Base-by-base conservation (phyloP, 2,797 vertebrate genomes). In the Balearica regulorum region DNA sequence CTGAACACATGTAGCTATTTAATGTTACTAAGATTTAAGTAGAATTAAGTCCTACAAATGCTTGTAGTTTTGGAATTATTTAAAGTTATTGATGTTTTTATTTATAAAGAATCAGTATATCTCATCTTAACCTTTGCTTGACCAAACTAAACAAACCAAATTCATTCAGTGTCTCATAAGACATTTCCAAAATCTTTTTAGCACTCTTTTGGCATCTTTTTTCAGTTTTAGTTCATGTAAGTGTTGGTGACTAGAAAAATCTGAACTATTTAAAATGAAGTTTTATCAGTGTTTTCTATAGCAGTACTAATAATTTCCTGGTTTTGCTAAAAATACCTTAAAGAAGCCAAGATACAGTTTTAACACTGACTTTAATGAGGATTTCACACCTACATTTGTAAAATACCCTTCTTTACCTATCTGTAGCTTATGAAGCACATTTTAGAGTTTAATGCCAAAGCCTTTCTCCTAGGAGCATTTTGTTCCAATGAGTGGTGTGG, bases 381-480 rank as follows among this genome's bases (percentile, higher is more conserved):
- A 71, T 77, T 85, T 85, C n/a, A 54, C 16, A 66, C 11, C 12
- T 4, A 43, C 1, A 10, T 26, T 81, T 1, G 0, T 57, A 29
- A 25, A 83, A 31, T 29, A 4, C 0, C 0, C 0, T 35, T 43
- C 1, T 70, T 35, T 20, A 25, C 5, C 16, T 71, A 12, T 12
- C 24, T 78, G 6, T 64, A 20, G 4, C 61, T 44, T 13, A 11
- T 31, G 12, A 82, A 78, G 11, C n/a, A 54, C 10, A 31, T 41
- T 6, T 3, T 65, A 57, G 25, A 71, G 9, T 61, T 95, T 61
- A 81, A 68, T 39, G 19, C 8, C 37, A 57, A 37, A 72, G 8
- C 4, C 10, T 51, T 83, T 89, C 33, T 78, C 24, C 24, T 21
- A 41, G 31, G 11, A 69, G 7, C 10, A 3, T 22, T 43, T 79